Conservation (phyloP, 1,140 invertebrate genomes). For the Drosophila tani region DNA sequence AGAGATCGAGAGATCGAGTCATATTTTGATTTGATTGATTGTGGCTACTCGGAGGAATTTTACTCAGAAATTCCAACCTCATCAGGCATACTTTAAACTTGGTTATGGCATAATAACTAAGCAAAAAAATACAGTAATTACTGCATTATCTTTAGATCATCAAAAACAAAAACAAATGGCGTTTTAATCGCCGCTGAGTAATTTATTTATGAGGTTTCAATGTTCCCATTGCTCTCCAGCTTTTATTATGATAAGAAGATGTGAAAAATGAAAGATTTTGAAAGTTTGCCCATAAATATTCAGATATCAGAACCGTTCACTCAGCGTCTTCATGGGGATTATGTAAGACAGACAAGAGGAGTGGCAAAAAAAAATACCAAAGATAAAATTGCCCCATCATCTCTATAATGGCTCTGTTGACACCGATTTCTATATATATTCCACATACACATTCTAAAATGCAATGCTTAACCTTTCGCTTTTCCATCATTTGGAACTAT, state of each 20-base stretch:
- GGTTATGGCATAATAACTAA: slow-evolving; percentile 32
- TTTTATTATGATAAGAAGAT: slow-evolving; percentile 33
- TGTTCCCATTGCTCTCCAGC: slow-evolving; percentile 9
- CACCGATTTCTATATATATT: slow-evolving; percentile 17
- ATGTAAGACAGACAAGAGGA: slow-evolving; percentile 37
- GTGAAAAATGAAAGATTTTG: slow-evolving; percentile 29
- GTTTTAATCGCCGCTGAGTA: slow-evolving; percentile 57
- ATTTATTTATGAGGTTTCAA: slow-evolving; percentile 56
- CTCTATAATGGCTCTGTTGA: slow-evolving; percentile 33
- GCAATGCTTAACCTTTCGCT: slow-evolving; percentile 49
- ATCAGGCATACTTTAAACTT: slow-evolving; percentile 24
- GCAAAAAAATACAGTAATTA: slow-evolving; percentile 14
- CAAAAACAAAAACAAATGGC: slow-evolving; percentile 56
- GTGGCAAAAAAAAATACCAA: slow-evolving; percentile 8
- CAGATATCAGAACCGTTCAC: slow-evolving; percentile 36
- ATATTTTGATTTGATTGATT: slow-evolving; percentile 42
- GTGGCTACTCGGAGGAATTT: slow-evolving; percentile 31
- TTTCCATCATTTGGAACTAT: slow-evolving; percentile 25
- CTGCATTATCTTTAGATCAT: slow-evolving; percentile 33
- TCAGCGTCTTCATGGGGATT: neutral
- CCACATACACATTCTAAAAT: slow-evolving; percentile 37
- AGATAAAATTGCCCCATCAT: slow-evolving; percentile 47
- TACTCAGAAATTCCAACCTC: slow-evolving; percentile 38
- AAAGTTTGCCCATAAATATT: slow-evolving; percentile 34
- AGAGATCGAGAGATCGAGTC: slow-evolving; percentile 31